Evolutionary conservation across 2,797 vertebrate genomes (phyloP).

Genomic region (Danio tinwini): DNA sequence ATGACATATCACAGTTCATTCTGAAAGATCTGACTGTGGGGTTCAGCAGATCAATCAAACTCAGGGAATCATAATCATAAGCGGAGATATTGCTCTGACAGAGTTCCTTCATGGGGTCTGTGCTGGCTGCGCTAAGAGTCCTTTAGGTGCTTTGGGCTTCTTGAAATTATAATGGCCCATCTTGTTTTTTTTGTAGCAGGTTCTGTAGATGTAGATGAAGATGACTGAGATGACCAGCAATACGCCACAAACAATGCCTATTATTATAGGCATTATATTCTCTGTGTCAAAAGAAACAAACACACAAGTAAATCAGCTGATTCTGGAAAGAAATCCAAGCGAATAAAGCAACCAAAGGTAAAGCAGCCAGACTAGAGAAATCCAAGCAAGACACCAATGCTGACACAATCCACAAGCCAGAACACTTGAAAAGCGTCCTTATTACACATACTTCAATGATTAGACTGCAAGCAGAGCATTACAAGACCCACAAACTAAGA

Average conservation of each 20-base stretch:
- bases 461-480: background rate
- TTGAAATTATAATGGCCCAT: slow-evolving; percentile 79
- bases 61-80: slow-evolving; percentile 5
- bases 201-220: slow-evolving; percentile 75
- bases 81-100: slow-evolving; percentile 55
- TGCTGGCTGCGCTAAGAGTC: slow-evolving; percentile 75
- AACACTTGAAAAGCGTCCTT: background rate
- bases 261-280: slow-evolving; percentile 79
- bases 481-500: background rate
- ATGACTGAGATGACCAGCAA: slow-evolving; percentile 71
- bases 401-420: background rate
- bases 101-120: slow-evolving; percentile 76
- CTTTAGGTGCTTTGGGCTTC: slow-evolving; percentile 66
- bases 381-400: background rate
- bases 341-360: background rate
- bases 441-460: background rate
- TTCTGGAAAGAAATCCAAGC: background rate
- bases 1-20: background rate
- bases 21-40: background rate
- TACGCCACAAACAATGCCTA: slow-evolving; percentile 74
- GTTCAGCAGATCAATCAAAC: background rate
- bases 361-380: background rate
- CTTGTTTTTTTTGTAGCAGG: slow-evolving; percentile 82
- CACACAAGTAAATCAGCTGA: slow-evolving; percentile 17
- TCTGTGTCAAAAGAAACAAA: slow-evolving; percentile 68